Evolutionary conservation across 1,140 invertebrate genomes (phyloP).

Genomic region (Formica exsecta): DNA sequence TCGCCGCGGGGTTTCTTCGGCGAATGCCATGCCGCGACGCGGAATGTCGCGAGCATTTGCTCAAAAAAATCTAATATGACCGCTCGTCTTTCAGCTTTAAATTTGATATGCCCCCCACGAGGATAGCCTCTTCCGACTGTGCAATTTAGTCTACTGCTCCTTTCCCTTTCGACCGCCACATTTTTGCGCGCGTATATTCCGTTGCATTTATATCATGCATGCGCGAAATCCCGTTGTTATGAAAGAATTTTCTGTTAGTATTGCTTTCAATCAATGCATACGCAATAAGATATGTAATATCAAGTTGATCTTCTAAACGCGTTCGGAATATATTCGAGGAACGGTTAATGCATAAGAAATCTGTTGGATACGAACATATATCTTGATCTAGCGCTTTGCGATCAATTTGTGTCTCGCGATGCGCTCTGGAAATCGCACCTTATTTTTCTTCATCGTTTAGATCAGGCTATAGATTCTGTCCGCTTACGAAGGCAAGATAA

Average conservation of each 20-base stretch:
- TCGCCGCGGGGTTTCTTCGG: slow-evolving; percentile 64
- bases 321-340: background rate
- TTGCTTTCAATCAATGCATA: background rate
- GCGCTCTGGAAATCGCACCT: background rate
- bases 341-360: slow-evolving; percentile 2
- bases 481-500: background rate
- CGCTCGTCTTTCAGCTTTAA: slow-evolving; percentile 52
- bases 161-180: background rate
- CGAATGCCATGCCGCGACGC: slow-evolving; percentile 45
- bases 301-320: background rate
- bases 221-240: slow-evolving; percentile 1
- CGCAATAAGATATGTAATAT: background rate
- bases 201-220: background rate
- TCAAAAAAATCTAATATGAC: background rate
- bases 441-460: background rate
- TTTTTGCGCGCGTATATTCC: slow-evolving; percentile 5
- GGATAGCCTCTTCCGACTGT: background rate
- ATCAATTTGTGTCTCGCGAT: slow-evolving; percentile 15
- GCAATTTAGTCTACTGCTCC: background rate
- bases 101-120: slow-evolving; percentile 7
- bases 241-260: background rate
- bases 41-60: slow-evolving; percentile 18
- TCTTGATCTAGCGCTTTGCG: slow-evolving; percentile 5
- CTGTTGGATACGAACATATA: background rate
- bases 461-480: background rate